These are phyloP conservation scores for Oithona nana DNA, from an alignment of 2,888 invertebrate genomes.

Conservation along the genomic window DNA sequence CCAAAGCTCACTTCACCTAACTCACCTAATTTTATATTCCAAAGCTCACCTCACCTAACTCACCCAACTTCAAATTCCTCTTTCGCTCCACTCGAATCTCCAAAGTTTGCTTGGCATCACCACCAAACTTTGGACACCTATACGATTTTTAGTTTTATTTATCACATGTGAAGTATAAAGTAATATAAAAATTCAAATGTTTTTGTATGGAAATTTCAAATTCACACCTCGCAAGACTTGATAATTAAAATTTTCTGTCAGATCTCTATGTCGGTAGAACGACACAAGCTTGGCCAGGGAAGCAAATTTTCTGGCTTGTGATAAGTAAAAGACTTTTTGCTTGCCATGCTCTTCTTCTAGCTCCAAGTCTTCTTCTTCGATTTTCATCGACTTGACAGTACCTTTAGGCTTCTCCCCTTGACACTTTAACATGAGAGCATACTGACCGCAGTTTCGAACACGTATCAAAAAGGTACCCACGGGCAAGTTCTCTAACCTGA, in stretches of 20 bases:
- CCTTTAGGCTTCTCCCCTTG: conserved; percentile 9
- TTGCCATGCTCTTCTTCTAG: neutral
- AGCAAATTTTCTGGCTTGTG: conserved; percentile 5
- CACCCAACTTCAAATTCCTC: too few relatives aligned
- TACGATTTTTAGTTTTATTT: too few relatives aligned
- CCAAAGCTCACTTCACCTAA: too few relatives aligned
- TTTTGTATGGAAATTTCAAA: conserved; percentile 12
- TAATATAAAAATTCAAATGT: neutral
- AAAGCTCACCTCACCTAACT: too few relatives aligned
- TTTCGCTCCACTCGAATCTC: too few relatives aligned
- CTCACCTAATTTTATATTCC: too few relatives aligned
- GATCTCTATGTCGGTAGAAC: conserved; percentile 4
- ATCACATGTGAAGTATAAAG: neutral
- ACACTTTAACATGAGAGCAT: conserved; percentile 7
- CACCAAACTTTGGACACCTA: too few relatives aligned
- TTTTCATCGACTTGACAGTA: conserved; percentile 12
- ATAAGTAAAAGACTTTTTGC: neutral
- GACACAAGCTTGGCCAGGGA: conserved; percentile 3
- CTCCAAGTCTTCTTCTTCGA: neutral
- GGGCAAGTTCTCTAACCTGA: neutral
- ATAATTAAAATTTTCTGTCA: conserved; percentile 15
- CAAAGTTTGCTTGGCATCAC: too few relatives aligned
- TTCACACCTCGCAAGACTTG: conserved; percentile 1
- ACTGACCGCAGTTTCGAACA: neutral
- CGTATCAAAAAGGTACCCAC: conserved; percentile 14